Conservation (phyloP, 2,113 vertebrate genomes). For the Pampusana beccarii region DNA sequence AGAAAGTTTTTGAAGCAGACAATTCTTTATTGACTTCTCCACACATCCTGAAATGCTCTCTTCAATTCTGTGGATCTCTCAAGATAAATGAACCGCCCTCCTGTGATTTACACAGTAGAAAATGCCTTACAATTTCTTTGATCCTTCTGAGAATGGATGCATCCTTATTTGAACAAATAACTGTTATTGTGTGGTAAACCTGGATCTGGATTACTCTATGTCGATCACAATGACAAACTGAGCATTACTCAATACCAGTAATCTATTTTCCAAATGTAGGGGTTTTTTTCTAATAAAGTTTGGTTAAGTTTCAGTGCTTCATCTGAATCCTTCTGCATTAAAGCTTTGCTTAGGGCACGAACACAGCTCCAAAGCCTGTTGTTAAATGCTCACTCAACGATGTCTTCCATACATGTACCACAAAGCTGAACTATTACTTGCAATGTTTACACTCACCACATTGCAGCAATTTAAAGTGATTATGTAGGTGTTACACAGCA, state of each 20-base stretch:
- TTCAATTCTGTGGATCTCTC: background rate
- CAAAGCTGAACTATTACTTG: background rate
- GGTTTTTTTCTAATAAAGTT: background rate
- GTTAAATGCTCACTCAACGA: background rate
- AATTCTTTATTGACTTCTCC: background rate
- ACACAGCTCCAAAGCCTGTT: background rate
- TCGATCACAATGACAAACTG: background rate
- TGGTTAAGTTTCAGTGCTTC: background rate
- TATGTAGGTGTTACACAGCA: background rate
- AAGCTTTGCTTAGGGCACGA: background rate
- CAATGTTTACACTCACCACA: background rate
- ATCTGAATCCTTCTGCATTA: background rate
- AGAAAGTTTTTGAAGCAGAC: constrained; percentile 16
- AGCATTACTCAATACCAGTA: background rate
- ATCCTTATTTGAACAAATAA: background rate
- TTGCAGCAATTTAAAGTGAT: background rate
- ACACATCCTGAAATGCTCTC: background rate
- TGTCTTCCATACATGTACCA: background rate
- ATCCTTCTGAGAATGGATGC: background rate
- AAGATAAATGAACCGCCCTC: background rate
- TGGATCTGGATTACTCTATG: background rate
- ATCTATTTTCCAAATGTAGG: background rate
- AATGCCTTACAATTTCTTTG: background rate
- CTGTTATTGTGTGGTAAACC: background rate
- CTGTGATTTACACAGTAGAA: background rate